These are phyloP conservation scores for Bombycilla garrulus DNA, from an alignment of 2,113 vertebrate species.

Conservation along the genomic window DNA sequence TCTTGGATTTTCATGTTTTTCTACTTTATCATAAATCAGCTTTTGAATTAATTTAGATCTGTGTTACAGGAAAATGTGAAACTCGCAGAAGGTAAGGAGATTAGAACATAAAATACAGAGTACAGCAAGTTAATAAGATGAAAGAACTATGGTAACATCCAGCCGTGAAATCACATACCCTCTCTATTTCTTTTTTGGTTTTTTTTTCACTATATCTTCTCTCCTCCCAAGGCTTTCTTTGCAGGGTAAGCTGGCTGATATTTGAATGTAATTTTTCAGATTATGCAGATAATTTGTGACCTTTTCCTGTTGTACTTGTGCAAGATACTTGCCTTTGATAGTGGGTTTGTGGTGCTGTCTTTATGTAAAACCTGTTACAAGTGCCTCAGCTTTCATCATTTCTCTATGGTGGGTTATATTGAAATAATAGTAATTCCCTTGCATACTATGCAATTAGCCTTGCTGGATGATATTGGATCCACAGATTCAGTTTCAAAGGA, in stretches of 20 bases:
- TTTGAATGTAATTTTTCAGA: background rate
- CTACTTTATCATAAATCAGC: background rate
- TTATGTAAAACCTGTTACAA: background rate
- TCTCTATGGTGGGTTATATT: conserved; percentile 2
- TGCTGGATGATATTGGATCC: conserved; percentile 48
- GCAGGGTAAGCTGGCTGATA: background rate
- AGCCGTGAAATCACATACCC: background rate
- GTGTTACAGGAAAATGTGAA: background rate
- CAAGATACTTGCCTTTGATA: background rate
- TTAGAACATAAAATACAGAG: background rate
- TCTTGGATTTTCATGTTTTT: background rate
- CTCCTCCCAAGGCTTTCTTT: background rate
- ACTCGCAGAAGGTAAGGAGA: background rate
- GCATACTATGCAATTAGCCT: conserved; percentile 47
- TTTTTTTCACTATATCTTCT: too few relatives aligned
- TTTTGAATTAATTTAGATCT: background rate
- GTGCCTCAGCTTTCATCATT: conserved; percentile 14
- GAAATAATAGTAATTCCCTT: conserved; percentile 52
- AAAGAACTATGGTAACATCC: background rate
- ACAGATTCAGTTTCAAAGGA: conserved; percentile 62
- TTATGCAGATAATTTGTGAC: background rate
- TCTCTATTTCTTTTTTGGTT: rapidly evolving
- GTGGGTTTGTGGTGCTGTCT: background rate
- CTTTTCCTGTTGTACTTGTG: background rate
- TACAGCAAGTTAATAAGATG: background rate